Base-by-base conservation (phyloP, 92 coral and sea anemone species). In the Blastomussa wellsi region DNA sequence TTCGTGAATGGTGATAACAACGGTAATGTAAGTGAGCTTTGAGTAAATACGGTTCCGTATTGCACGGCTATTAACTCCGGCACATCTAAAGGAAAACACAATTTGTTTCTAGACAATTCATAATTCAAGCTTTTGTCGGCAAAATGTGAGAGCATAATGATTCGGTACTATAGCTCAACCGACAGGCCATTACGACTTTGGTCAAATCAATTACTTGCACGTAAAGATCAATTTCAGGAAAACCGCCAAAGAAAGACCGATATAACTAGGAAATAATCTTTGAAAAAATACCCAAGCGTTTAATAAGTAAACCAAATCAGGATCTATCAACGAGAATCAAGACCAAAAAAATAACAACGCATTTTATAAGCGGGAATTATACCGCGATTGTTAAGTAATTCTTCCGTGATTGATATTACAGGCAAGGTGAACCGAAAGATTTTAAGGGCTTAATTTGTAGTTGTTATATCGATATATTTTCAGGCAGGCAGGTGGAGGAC, bases 181-280 rank as follows among this genome's bases (percentile, higher is more conserved):
- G 68, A 37, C 35, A 47, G 31, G 31, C 32, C 68, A 67, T 69
- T 48, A 26, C 31, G 76, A 70, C 86, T 72, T 47, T 68, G 51
- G 37, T 72, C 78, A 36, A n/a, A 49, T 71, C 78, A 72, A 51
- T 82, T 82, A 36, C 70, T 81, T 36, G 76, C 33, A 49, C 26
- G 69, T 67, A 42, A 81, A 17, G 38, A 49, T 32, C 60, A 22
- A 48, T 70, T 36, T 51, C 47, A 81, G 53, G 62, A 70, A 38
- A 72, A 72, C 72, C 86, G 78, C 86, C 78, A 82, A 82, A 82
- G 86, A 53, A 55, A 71, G 67, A 66, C 78, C 86, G 86, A 71
- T 71, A n/a, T 20, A 82, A 82, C 35, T 36, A 72, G 57, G 60
- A 82, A 82, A 82, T 53, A 47, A 53, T 71, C 76, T 53, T 16